A percentile compares a stretch with the other conserved stretches of the same genome.
phyloP scores from a whole-genome alignment of 1,140 invertebrate species.

The Drosophila lacteicornis region DNA sequence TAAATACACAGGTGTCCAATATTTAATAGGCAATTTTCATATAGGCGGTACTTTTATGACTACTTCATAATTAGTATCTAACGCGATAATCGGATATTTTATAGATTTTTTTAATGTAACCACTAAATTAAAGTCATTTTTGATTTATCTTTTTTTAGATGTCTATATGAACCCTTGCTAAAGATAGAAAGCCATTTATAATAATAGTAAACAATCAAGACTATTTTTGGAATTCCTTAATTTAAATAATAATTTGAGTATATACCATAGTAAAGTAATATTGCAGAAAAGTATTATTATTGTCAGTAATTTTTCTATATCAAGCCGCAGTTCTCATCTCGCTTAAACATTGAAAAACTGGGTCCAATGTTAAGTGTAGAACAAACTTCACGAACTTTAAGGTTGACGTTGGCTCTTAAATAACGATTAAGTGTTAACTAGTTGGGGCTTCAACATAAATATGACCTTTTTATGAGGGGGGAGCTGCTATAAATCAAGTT shows the following conservation, averaged over 20 bases:
- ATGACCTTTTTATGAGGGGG: slow-evolving; percentile 5
- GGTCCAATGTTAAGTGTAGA: neutral
- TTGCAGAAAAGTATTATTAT: too few species aligned
- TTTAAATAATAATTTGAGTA: too few species aligned
- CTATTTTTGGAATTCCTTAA: too few species aligned
- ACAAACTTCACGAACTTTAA: slow-evolving; percentile 3
- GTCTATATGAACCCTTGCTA: too few species aligned
- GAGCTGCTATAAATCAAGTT: slow-evolving; percentile 17
- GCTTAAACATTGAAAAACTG: neutral
- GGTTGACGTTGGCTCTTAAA: slow-evolving; percentile 2
- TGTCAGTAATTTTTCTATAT: neutral
- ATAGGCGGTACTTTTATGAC: neutral
- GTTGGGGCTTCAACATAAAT: slow-evolving; percentile 1
- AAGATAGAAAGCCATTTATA: too few species aligned
- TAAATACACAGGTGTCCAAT: neutral
- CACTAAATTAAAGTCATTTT: too few species aligned
- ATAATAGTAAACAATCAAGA: too few species aligned
- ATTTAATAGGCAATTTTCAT: neutral
- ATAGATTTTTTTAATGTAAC: neutral
- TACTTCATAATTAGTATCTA: neutral
- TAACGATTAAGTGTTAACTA: slow-evolving; percentile 7
- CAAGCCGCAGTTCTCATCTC: neutral
- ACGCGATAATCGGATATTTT: neutral
- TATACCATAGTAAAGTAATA: too few species aligned
- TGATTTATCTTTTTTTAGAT: neutral